Evolutionary conservation across 2,113 vertebrate species (phyloP).

Genomic region (Tapirus terrestris): DNA sequence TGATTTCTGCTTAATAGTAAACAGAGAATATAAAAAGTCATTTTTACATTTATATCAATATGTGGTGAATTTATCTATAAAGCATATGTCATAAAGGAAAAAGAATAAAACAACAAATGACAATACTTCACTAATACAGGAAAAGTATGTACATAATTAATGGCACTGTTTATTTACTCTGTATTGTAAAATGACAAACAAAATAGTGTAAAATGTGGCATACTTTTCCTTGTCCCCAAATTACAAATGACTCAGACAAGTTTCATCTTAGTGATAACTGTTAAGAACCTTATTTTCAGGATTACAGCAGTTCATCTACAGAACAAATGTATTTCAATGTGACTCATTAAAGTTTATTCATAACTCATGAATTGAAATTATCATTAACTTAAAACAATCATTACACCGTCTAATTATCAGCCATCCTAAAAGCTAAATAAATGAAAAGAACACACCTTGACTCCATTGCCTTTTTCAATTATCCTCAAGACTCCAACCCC

Average conservation of each 20-base stretch:
- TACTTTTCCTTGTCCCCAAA: not conserved
- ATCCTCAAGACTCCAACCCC: not conserved
- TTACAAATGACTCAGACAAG: not conserved
- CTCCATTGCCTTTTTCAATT: not conserved
- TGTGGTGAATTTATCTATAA: not conserved
- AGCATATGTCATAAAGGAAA: not conserved
- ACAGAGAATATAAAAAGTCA: not conserved
- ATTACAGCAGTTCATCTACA: not conserved
- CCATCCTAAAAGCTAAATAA: not conserved
- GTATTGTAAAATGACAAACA: not conserved
- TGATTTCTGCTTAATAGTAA: slow-evolving; percentile 84
- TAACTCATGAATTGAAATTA: not conserved
- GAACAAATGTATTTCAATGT: not conserved
- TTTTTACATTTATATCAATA: not conserved
- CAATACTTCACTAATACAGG: not conserved
- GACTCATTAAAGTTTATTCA: not conserved
- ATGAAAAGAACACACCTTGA: not conserved
- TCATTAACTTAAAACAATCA: not conserved
- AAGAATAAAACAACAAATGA: not conserved
- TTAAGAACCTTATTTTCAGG: not conserved
- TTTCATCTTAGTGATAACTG: not conserved
- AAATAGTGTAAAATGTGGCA: not conserved
- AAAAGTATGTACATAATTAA: not conserved
- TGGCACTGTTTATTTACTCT: not conserved
- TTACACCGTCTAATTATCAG: not conserved